Evolutionary conservation across 2,113 vertebrate genomes (phyloP).

Genomic region (Benitochromis conjunctus): DNA sequence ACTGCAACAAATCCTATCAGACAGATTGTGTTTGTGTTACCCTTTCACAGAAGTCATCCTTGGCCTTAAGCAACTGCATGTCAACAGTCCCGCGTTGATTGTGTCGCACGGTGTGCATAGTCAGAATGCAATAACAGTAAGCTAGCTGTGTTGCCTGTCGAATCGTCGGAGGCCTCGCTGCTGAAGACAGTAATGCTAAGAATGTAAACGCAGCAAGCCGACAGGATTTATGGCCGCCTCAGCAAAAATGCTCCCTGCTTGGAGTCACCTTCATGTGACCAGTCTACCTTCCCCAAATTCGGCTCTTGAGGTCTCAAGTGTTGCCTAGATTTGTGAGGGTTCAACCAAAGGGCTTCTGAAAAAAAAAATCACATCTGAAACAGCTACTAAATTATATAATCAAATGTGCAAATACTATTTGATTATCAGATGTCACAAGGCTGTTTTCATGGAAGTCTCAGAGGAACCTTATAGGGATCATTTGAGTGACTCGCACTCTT

Average conservation of each 20-base stretch:
- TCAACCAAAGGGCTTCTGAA: not conserved
- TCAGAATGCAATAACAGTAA: not conserved
- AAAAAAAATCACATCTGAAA: not conserved
- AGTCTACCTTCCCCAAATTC: not conserved
- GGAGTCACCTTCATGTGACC: conserved; percentile 40
- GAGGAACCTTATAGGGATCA: not conserved
- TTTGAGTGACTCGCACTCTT: not conserved
- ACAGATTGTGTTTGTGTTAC: not conserved
- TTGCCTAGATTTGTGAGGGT: not conserved
- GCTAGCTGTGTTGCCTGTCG: not conserved
- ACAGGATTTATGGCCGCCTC: conserved; percentile 40
- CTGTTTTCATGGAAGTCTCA: not conserved
- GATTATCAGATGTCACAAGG: not conserved
- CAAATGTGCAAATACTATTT: not conserved
- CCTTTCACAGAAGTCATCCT: not conserved
- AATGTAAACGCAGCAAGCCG: conserved; percentile 44
- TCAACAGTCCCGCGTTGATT: not conserved
- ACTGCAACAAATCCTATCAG: not conserved
- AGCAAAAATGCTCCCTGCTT: conserved; percentile 19
- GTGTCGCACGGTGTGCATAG: not conserved
- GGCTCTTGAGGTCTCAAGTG: not conserved
- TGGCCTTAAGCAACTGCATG: not conserved
- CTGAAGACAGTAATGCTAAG: conserved; percentile 26
- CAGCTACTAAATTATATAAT: not conserved
- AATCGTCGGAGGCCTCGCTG: not conserved